Conservation (phyloP, 2,888 invertebrate species). For the Agrypnus murinus region DNA sequence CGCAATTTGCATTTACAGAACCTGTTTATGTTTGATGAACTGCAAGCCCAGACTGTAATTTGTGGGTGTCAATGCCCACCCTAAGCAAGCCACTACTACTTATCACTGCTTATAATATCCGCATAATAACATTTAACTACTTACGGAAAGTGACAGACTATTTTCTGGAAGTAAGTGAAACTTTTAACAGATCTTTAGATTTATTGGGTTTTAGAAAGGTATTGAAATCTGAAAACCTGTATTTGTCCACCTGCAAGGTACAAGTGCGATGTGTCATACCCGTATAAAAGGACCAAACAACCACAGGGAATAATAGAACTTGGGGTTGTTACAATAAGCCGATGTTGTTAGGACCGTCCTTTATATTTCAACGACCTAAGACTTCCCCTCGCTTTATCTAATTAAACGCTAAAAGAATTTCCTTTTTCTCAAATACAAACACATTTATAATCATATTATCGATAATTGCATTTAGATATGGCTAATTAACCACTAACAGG, state of each 20-base stretch:
- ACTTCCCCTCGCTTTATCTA: no score
- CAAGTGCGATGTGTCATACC: conserved; percentile 45
- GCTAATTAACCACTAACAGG: no score
- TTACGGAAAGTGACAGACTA: background rate
- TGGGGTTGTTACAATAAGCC: conserved; percentile 13
- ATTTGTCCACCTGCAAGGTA: conserved; percentile 40
- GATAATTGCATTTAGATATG: no score
- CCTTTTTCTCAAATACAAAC: no score
- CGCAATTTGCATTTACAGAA: conserved; percentile 57
- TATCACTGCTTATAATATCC: conserved; percentile 44
- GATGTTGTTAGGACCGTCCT: no score
- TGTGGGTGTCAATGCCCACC: conserved; percentile 53
- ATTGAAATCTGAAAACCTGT: conserved; percentile 31
- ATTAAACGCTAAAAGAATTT: no score
- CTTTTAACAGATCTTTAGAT: conserved; percentile 4
- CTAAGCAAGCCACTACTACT: conserved; percentile 49
- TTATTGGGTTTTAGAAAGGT: background rate
- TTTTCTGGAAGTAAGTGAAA: background rate
- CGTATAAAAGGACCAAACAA: conserved; percentile 38
- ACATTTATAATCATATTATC: no score
- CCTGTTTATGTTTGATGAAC: conserved; percentile 59
- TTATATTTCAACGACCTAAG: no score
- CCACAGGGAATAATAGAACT: conserved; percentile 11
- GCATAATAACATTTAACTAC: conserved; percentile 41
- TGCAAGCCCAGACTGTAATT: conserved; percentile 51